Evolutionary conservation across 2,888 invertebrate genomes (phyloP).

Genomic region (Monoplex corrugatus): DNA sequence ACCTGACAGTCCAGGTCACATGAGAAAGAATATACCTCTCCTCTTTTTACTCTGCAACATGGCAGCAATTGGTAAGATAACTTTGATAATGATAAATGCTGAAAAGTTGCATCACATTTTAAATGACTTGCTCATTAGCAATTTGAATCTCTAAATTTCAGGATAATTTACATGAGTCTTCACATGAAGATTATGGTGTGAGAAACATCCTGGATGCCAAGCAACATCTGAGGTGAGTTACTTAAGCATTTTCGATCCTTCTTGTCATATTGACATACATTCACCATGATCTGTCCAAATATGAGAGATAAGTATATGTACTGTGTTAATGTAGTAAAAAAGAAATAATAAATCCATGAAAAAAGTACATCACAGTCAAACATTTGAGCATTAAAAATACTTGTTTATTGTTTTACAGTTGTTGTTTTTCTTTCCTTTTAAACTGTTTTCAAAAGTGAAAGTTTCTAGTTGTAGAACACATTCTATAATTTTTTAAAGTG

Average conservation of each 20-base stretch:
- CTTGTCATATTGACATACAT: not conserved
- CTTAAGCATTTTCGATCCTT: not conserved
- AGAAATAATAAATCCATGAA: no score
- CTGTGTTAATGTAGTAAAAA: no score
- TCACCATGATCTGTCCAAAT: no score
- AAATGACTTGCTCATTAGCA: not conserved
- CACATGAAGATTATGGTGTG: conserved; percentile 63
- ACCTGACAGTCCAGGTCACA: no score
- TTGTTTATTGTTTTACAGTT: not conserved
- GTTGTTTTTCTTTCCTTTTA: not conserved
- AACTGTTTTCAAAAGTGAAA: not conserved
- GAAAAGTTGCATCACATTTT: not conserved
- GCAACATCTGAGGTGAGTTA: conserved; percentile 66
- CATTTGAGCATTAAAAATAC: no score
- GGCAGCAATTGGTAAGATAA: not conserved
- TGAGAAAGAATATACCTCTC: no score
- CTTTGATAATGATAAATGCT: not conserved
- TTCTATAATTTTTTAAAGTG: not conserved
- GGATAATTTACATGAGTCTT: conserved; percentile 65
- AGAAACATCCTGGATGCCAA: conserved; percentile 70
- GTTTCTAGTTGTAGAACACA: not conserved
- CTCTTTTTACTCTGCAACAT: not conserved
- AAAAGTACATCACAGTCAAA: no score
- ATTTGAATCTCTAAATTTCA: conserved; percentile 49
- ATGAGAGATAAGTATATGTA: no score